phyloP scores from a whole-genome alignment of 2,888 invertebrate genomes.

The Ornithoptera alexandrae region DNA sequence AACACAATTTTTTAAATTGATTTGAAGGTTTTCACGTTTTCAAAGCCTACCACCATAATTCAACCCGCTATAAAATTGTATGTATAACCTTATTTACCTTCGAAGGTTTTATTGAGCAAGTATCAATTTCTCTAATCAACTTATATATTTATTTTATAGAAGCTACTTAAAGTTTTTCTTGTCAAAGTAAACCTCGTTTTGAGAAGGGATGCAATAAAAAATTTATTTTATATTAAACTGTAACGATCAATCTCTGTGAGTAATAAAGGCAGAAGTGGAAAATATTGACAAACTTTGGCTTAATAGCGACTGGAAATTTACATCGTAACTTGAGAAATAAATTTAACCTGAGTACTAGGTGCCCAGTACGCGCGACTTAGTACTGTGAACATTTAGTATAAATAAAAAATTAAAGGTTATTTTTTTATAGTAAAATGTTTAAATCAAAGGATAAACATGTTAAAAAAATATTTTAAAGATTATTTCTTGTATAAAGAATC shows the following conservation, averaged over 20 bases:
- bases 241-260: constrained; percentile 20
- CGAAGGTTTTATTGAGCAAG: too few species aligned
- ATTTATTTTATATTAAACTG: constrained; percentile 11
- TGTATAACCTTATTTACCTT: too few species aligned
- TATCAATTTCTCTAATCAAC: background rate
- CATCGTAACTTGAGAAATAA: constrained; percentile 16
- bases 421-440: too few species aligned
- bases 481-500: too few species aligned
- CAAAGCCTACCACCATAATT: too few species aligned
- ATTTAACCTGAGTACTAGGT: background rate
- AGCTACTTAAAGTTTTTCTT: background rate
- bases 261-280: constrained; percentile 25
- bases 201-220: constrained; percentile 4
- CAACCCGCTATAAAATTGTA: too few species aligned
- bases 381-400: background rate
- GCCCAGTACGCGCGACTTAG: background rate
- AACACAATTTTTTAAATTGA: too few species aligned
- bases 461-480: too few species aligned
- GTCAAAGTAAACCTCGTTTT: background rate
- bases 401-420: too few species aligned
- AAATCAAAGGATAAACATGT: too few species aligned
- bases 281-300: constrained; percentile 27
- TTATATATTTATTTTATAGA: background rate
- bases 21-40: too few species aligned
- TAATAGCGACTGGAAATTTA: constrained; percentile 4